A percentile compares a stretch with the other conserved stretches of the same genome.
Evolutionary conservation across 2,113 vertebrate species (phyloP).

Genomic region (Fulica atra): DNA sequence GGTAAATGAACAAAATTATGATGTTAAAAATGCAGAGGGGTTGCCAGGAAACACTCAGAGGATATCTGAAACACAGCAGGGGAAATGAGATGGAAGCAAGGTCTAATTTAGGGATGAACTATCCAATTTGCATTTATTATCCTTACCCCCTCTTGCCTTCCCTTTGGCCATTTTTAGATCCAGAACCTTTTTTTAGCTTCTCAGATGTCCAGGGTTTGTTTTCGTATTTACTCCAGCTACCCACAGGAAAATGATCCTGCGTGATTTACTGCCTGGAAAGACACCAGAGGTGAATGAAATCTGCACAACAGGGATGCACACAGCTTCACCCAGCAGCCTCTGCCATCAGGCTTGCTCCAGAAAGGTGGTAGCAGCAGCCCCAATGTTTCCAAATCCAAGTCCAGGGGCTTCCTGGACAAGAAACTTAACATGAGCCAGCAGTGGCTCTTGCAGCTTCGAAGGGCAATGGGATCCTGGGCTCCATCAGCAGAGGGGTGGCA

Average conservation of each 20-base stretch:
- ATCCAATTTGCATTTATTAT: not conserved
- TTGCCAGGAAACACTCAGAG: constrained; percentile 30
- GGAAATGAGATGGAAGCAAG: not conserved
- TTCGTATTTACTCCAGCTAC: not conserved
- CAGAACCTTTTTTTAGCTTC: not conserved
- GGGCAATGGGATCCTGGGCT: too few species aligned
- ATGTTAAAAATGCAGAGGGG: constrained; percentile 37
- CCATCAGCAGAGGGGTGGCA: too few species aligned
- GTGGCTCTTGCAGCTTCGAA: too few species aligned
- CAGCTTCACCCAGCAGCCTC: not conserved
- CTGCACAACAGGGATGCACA: not conserved
- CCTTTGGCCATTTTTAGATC: not conserved
- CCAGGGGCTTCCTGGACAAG: not conserved
- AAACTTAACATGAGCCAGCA: too few species aligned
- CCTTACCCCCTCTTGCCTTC: not conserved
- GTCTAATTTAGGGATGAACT: not conserved
- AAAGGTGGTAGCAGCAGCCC: not conserved
- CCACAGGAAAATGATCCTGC: not conserved
- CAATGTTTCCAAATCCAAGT: not conserved
- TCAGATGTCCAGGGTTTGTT: not conserved
- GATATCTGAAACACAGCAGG: not conserved
- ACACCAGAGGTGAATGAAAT: not conserved
- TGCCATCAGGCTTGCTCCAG: not conserved
- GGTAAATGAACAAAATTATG: not conserved
- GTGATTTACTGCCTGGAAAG: not conserved